A percentile compares a stretch with the other conserved stretches of the same genome.
These are phyloP conservation scores for Cyanistes caeruleus DNA, from an alignment of 2,113 vertebrate species.

Conservation along the genomic window DNA sequence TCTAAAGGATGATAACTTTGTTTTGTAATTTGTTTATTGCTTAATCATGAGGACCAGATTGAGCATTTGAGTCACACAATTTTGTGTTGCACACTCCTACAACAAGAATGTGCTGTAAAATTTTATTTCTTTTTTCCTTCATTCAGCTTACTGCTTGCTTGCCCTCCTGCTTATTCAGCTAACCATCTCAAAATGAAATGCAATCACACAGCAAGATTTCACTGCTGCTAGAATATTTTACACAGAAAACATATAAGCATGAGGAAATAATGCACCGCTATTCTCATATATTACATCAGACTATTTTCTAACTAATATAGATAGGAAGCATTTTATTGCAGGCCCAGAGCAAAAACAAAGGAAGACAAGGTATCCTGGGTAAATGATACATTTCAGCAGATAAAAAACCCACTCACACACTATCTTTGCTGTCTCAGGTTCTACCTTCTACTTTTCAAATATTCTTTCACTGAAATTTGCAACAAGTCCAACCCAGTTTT, in stretches of 20 bases:
- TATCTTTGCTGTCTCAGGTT: background rate
- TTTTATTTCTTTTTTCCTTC: conserved; percentile 50
- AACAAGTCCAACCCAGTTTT: background rate
- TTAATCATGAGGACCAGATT: conserved; percentile 55
- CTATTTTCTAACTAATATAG: conserved; percentile 53
- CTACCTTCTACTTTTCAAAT: background rate
- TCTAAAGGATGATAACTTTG: conserved; percentile 55
- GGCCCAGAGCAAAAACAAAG: conserved; percentile 62
- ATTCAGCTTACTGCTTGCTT: conserved; percentile 41
- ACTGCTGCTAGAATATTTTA: conserved; percentile 19
- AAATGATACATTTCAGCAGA: background rate
- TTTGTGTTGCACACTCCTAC: conserved; percentile 19
- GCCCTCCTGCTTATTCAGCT: conserved; percentile 62
- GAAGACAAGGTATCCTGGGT: conserved; percentile 27
- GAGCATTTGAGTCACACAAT: conserved; percentile 48
- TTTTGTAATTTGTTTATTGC: conserved; percentile 50
- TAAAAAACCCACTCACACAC: background rate
- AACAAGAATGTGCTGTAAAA: conserved; percentile 52
- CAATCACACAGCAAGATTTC: conserved; percentile 6
- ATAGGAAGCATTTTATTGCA: conserved; percentile 59
- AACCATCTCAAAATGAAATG: conserved; percentile 16
- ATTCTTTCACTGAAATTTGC: background rate
- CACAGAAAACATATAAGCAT: conserved; percentile 32
- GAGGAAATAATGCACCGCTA: conserved; percentile 8
- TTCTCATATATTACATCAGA: background rate